Evolutionary conservation across 2,113 vertebrate genomes (phyloP), one percentile per base, ranked within the genome.

Genomic region (Pontoporia blainvillei): DNA sequence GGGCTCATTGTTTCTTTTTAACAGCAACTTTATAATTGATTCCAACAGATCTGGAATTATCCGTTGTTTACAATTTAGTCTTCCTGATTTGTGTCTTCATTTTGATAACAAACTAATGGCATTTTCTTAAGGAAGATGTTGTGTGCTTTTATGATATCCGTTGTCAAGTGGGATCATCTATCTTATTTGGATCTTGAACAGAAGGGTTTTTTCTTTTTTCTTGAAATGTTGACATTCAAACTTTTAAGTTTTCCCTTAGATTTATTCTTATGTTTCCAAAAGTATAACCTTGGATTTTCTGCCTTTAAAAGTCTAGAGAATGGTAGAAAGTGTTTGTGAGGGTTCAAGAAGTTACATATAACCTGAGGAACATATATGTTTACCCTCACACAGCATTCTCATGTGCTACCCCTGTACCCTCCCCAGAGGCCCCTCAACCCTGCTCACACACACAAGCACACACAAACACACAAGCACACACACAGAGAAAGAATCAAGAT

Each of bases 121-220:
- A 78, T 54, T 69, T 67, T 52, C 54, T 73, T 52, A 52, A 67
- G 57, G 36, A 73, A n/a, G n/a, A 69, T 2, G 39, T 27, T 75
- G 23, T 75, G 23, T 73, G 49, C 31, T 61, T 95, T 81, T 67
- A 54, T 4, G 8, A 3, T 72, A 18, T 89, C 86, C 79, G 0
- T 86, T 64, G 29, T 27, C 34, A 52, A 78, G 18, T 72, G n/a
- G n/a, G n/a, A 66, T 44, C 39, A 41, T 86, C 6, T 21, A 72
- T 71, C 57, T 76, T 84, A 44, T 66, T 82, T 86, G 72, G 75
- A 66, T 93, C 93, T 83, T 88, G 61, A 89, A 72, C 44, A 72
- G 46, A 54, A 59, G 61, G 27, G 3, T 29, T 29, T 72, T 78
- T 73, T 44, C 17, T 76, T 86, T 83, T 59, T n/a, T 2, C 67